Conservation (phyloP, 1,140 invertebrate species). For the Antheraea mylitta region DNA sequence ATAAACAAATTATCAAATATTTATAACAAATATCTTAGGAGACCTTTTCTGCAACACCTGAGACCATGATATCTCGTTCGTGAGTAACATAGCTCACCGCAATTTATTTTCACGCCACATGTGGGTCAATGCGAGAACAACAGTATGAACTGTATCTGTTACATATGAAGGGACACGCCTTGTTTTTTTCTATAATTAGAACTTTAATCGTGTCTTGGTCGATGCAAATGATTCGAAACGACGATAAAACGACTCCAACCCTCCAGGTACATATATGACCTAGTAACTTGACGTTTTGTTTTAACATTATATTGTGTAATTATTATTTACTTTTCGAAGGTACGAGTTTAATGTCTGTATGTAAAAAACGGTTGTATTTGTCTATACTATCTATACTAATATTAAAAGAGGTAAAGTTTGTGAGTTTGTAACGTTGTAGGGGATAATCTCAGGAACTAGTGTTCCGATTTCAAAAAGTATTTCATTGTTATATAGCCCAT, state of each 20-base stretch:
- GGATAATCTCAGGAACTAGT: too few species aligned
- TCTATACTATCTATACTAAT: too few species aligned
- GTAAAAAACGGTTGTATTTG: too few species aligned
- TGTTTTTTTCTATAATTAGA: conserved; percentile 53
- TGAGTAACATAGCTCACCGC: conserved; percentile 36
- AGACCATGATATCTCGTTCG: conserved; percentile 28
- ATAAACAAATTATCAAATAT: not conserved
- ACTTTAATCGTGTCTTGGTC: conserved; percentile 39
- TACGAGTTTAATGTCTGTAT: too few species aligned
- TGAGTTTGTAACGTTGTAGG: too few species aligned
- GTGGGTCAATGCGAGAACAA: conserved; percentile 66
- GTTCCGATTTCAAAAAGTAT: too few species aligned
- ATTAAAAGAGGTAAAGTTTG: too few species aligned
- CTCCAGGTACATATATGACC: not conserved
- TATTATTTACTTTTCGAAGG: too few species aligned
- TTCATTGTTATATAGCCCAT: too few species aligned
- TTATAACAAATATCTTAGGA: conserved; percentile 11
- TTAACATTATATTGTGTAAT: not conserved
- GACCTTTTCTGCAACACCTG: conserved; percentile 22
- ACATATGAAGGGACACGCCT: conserved; percentile 49
- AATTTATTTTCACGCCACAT: conserved; percentile 60
- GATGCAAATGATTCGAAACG: conserved; percentile 21
- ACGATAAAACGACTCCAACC: conserved; percentile 4
- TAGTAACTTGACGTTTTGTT: not conserved
- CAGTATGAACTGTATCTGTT: conserved; percentile 35